These are phyloP conservation scores for Lumbricus terrestris DNA, from an alignment of 2,888 invertebrate genomes.

Conservation along the genomic window DNA sequence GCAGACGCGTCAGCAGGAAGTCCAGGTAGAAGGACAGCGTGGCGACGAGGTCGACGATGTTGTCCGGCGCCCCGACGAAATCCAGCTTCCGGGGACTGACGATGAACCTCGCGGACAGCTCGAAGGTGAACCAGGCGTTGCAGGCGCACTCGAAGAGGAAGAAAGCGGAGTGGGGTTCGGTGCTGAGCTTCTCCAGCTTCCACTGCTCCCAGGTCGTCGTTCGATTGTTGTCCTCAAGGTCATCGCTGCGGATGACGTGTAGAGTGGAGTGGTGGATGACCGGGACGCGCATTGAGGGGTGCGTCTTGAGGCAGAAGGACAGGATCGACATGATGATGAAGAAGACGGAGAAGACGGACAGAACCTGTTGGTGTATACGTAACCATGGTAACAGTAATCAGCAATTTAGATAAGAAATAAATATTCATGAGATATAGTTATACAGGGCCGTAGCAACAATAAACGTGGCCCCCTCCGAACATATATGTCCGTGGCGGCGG, in stretches of 20 bases:
- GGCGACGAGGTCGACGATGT: slow-evolving; percentile 89
- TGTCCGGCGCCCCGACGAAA: slow-evolving; percentile 85
- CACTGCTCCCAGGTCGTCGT: slow-evolving; percentile 9
- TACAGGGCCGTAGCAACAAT: too few relatives aligned
- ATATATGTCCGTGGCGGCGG: too few relatives aligned
- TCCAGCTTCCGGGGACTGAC: slow-evolving; percentile 87
- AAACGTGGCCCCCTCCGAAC: too few relatives aligned
- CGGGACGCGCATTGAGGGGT: slow-evolving; percentile 72
- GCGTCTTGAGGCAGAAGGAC: slow-evolving; percentile 93
- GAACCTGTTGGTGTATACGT: too few relatives aligned
- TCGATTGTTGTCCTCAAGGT: neutral
- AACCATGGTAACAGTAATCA: too few relatives aligned
- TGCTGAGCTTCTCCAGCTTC: slow-evolving; percentile 18
- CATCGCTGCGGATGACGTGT: neutral
- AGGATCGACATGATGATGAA: slow-evolving; percentile 94
- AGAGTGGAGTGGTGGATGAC: slow-evolving; percentile 60
- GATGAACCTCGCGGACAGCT: slow-evolving; percentile 63
- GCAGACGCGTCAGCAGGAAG: slow-evolving; percentile 53
- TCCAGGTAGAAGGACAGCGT: slow-evolving; percentile 82
- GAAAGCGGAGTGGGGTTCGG: slow-evolving; percentile 29
- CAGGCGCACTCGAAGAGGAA: slow-evolving; percentile 30
- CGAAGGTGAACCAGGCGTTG: slow-evolving; percentile 32
- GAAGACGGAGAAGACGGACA: slow-evolving; percentile 75
- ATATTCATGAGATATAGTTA: too few relatives aligned
- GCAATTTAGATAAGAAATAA: too few relatives aligned